Evolutionary conservation across 1,140 invertebrate genomes (phyloP).

Genomic region (Hyphantria cunea): DNA sequence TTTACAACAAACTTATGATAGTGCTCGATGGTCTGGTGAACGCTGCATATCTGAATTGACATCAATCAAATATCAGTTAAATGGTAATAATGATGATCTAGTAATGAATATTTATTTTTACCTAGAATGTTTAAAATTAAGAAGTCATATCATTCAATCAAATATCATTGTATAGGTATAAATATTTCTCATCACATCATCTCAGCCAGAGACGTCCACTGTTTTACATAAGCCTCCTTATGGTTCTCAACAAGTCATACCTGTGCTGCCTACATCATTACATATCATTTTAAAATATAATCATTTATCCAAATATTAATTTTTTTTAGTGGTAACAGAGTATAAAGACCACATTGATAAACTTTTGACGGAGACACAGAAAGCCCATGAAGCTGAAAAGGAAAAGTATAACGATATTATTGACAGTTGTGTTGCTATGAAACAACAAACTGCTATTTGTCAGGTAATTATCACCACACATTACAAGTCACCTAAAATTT

Average conservation of each 20-base stretch:
- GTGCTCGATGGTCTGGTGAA: constrained; percentile 42
- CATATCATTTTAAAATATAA: too few species aligned
- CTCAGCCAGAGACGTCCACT: too few species aligned
- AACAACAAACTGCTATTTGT: constrained; percentile 62
- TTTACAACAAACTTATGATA: constrained; percentile 54
- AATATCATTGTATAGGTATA: too few species aligned
- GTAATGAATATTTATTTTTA: background rate
- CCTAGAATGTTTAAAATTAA: too few species aligned
- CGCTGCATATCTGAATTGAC: constrained; percentile 61
- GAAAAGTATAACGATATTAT: constrained; percentile 64
- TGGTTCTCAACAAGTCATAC: too few species aligned
- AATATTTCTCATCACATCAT: too few species aligned
- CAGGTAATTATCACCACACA: constrained; percentile 44
- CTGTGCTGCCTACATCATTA: too few species aligned
- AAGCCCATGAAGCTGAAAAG: constrained; percentile 54
- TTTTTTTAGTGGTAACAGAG: constrained; percentile 62
- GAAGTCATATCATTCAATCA: too few species aligned
- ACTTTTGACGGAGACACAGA: constrained; percentile 60
- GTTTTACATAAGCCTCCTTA: too few species aligned
- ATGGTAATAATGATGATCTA: constrained; percentile 40
- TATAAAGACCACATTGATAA: constrained; percentile 68
- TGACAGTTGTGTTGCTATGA: constrained; percentile 71
- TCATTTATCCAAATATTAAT: background rate
- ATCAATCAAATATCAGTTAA: constrained; percentile 68
- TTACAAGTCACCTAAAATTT: too few species aligned